These are phyloP conservation scores for Idaea biselata DNA, from an alignment of 2,888 invertebrate genomes.

Conservation along the genomic window DNA sequence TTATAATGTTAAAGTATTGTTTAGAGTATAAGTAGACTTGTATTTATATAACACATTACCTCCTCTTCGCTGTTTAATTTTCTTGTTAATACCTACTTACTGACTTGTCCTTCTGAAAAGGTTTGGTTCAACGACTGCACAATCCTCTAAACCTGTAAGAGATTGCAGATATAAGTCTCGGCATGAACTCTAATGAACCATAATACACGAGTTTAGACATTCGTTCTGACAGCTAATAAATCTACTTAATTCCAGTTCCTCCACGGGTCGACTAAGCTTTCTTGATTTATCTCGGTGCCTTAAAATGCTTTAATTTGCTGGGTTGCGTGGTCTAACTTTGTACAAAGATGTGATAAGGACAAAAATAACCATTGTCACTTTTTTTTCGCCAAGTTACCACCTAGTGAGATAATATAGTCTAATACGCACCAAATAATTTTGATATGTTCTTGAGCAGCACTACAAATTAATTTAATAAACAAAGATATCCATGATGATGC, in stretches of 20 bases:
- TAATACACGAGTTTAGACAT: neutral
- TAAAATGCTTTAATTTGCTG: neutral
- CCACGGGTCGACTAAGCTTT: neutral
- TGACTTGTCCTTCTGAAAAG: neutral
- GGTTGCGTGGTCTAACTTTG: neutral
- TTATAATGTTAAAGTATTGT: too few relatives aligned
- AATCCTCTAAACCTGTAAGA: neutral
- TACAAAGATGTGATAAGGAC: neutral
- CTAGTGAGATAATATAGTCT: too few relatives aligned
- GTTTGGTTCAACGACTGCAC: neutral
- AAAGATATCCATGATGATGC: too few relatives aligned
- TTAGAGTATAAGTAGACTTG: too few relatives aligned
- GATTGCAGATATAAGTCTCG: neutral
- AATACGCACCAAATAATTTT: too few relatives aligned
- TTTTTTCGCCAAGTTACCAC: too few relatives aligned
- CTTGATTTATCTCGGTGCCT: neutral
- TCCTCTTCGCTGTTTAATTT: too few relatives aligned
- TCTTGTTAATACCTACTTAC: neutral
- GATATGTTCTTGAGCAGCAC: too few relatives aligned
- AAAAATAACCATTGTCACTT: too few relatives aligned
- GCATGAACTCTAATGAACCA: neutral
- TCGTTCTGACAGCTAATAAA: neutral
- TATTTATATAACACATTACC: too few relatives aligned
- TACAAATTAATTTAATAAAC: too few relatives aligned
- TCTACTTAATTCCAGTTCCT: neutral